phyloP scores from a whole-genome alignment of 2,113 vertebrate genomes.

The Notothenia coriiceps region DNA sequence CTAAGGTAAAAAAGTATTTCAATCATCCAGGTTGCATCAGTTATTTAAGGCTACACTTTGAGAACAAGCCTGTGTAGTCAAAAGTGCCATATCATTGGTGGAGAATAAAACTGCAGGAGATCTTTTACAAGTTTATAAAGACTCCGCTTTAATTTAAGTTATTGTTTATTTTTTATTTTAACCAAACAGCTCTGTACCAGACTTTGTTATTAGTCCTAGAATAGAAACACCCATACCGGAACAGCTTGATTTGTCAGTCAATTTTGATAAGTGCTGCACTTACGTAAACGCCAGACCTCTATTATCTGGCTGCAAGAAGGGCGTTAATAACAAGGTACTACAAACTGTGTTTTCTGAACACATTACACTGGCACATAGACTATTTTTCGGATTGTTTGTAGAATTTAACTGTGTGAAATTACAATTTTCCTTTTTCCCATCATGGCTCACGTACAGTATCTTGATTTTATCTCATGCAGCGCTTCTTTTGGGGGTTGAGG shows the following conservation, averaged over 20 bases:
- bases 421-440: constrained; percentile 43
- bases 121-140: not conserved
- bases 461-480: constrained; percentile 39
- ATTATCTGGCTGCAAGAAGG: constrained; percentile 26
- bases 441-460: constrained; percentile 19
- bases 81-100: too few species aligned
- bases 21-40: not conserved
- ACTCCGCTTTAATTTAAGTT: not conserved
- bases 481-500: constrained; percentile 19
- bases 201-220: not conserved
- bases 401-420: constrained; percentile 41
- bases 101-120: not conserved
- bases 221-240: constrained; percentile 17
- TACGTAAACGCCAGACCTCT: not conserved
- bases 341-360: not conserved
- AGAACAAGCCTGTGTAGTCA: not conserved
- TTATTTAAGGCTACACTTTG: not conserved
- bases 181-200: not conserved
- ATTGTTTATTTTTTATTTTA: not conserved
- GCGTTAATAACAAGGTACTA: constrained; percentile 1
- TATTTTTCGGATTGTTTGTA: constrained; percentile 43
- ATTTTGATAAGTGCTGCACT: constrained; percentile 26
- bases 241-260: constrained; percentile 7
- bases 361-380: not conserved
- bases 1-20: not conserved